phyloP scores from a whole-genome alignment of 37 sponge, comb jelly and placozoan species.

The Crambe crambe region DNA sequence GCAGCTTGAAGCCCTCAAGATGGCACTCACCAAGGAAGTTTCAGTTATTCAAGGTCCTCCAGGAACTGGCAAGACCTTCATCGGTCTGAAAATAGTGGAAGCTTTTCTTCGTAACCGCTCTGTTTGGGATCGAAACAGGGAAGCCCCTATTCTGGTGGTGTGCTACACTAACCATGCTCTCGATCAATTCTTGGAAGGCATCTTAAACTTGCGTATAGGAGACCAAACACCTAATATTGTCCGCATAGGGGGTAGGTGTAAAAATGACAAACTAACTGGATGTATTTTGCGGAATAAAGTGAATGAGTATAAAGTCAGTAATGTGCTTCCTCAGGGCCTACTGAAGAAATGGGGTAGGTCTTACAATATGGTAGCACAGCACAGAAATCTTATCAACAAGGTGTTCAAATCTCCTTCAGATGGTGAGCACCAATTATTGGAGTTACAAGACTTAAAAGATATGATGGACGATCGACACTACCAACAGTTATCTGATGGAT shows the following conservation, averaged over 20 bases:
- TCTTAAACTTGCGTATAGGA: slow-evolving; percentile 13
- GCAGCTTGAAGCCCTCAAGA: slow-evolving; percentile 68
- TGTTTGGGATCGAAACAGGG: slow-evolving; percentile 47
- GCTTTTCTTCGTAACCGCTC: slow-evolving; percentile 50
- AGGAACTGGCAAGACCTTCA: slow-evolving; percentile 93
- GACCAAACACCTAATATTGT: slow-evolving; percentile 55
- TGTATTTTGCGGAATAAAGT: slow-evolving; percentile 43
- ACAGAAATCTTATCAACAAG: background rate
- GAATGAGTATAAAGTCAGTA: background rate
- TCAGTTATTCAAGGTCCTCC: slow-evolving; percentile 97
- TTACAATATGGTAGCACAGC: background rate
- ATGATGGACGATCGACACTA: slow-evolving; percentile 7
- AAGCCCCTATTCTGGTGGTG: slow-evolving; percentile 83
- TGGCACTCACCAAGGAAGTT: slow-evolving; percentile 75
- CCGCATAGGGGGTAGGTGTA: slow-evolving; percentile 88
- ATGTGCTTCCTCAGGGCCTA: background rate
- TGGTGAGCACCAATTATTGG: too few relatives aligned
- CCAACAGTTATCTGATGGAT: background rate
- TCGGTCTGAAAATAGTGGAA: slow-evolving; percentile 83
- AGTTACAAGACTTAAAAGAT: background rate
- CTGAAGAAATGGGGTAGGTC: background rate
- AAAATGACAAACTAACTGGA: slow-evolving; percentile 65
- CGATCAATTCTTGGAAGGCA: slow-evolving; percentile 89
- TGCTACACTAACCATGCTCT: slow-evolving; percentile 98
- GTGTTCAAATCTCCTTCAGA: background rate